A percentile compares a stretch with the other conserved stretches of the same genome.
Conservation (phyloP, 30 jellyfish, hydroid and myxozoan genomes). For the Pelagia noctiluca region DNA sequence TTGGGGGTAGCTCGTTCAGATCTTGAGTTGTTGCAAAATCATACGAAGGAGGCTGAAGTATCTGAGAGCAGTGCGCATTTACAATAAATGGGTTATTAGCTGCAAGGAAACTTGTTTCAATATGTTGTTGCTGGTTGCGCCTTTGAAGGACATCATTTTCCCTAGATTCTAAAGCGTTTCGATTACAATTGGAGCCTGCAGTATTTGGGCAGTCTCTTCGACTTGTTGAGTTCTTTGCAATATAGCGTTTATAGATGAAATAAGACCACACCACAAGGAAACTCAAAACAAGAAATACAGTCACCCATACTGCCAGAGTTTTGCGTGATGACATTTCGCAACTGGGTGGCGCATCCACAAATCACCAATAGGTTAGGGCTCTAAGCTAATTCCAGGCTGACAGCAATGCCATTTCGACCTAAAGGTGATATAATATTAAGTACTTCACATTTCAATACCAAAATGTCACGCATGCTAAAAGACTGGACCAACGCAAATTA, state of each 20-base stretch:
- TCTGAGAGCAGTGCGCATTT: not conserved
- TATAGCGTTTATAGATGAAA: conserved; percentile 1
- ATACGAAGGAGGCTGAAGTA: not conserved
- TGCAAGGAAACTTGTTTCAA: not conserved
- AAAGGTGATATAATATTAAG: no score
- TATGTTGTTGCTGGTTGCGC: not conserved
- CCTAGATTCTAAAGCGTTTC: not conserved
- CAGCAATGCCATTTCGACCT: no score
- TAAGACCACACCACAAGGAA: not conserved
- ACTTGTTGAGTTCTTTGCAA: not conserved
- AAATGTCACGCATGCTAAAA: no score
- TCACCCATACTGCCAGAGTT: not conserved
- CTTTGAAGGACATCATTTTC: not conserved
- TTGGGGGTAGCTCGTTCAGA: conserved; percentile 40
- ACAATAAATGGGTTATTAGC: not conserved
- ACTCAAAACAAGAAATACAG: not conserved
- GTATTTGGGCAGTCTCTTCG: not conserved
- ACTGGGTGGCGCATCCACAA: no score
- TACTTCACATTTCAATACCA: no score
- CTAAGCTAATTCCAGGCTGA: no score
- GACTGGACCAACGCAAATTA: no score
- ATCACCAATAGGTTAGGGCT: no score
- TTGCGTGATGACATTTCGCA: not conserved
- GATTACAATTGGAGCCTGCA: not conserved
- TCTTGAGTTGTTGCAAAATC: not conserved